Percentiles rank a stretch among this genome's conserved stretches.
phyloP scores from a whole-genome alignment of 92 coral and sea anemone species.

The Phenganax marumi region DNA sequence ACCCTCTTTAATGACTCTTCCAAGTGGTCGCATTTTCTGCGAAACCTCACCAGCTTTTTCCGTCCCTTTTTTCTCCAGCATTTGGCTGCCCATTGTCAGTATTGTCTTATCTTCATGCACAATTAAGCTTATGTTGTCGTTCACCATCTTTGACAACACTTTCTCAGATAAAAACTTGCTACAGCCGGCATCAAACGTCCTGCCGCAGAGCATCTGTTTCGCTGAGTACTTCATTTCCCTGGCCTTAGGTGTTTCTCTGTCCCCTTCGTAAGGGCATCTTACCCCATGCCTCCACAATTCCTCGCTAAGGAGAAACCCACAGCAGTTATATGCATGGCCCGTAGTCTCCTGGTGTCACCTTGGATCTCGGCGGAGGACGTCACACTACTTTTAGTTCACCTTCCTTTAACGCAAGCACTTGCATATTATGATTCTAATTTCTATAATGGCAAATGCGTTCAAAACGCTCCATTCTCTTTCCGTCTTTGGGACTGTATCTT shows the following conservation, averaged over 20 bases:
- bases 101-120: not conserved
- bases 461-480: not conserved
- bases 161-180: too few species aligned
- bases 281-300: not conserved
- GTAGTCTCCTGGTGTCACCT: too few species aligned
- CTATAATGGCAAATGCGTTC: not conserved
- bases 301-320: not conserved
- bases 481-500: not conserved
- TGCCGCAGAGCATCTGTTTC: not conserved
- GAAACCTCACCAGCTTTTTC: constrained; percentile 35
- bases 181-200: too few species aligned
- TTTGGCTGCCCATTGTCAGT: not conserved
- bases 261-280: not conserved
- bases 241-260: not conserved
- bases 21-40: constrained; percentile 59
- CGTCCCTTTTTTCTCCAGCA: constrained; percentile 12
- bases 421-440: not conserved
- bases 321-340: too few species aligned
- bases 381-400: not conserved
- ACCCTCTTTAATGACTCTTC: not conserved
- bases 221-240: not conserved
- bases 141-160: too few species aligned
- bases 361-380: not conserved
- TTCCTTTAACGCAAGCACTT: not conserved
- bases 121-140: too few species aligned